Base-by-base conservation (phyloP, 2,797 vertebrate genomes). In the Scomberomorus guttatus region DNA sequence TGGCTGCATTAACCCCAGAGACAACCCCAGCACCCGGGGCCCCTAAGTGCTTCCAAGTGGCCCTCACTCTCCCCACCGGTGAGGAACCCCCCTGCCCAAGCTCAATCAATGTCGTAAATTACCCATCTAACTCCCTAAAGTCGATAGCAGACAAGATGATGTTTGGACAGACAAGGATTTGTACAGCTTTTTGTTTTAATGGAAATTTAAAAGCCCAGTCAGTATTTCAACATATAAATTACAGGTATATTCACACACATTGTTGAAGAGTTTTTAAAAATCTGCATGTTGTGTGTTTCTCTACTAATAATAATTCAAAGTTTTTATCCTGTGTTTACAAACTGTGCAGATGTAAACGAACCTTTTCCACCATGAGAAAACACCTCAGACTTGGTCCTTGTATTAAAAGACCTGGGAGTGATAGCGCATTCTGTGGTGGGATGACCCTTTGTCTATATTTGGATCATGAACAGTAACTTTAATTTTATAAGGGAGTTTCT, bases 1-100 rank as follows among this genome's bases (percentile, higher is more conserved):
- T 80, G 82, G 90, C 91, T 94, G 91, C 93, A 94, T 95, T 94
- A 95, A 94, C 93, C 94, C 91, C 86, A 87, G 86, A 93, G 94
- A 93, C 93, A 92, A 89, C 88, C 92, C 87, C 63, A 62, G 89
- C 86, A 87, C 86, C 85, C 77, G 51, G 80, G 87, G 91, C 91
- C 91, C 90, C 91, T 94, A 93, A 95, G 94, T 94, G 93, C 90
- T 94, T 93, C 89, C 89, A 88, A 94, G 92, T 90, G 87, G 93
- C 89, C 92, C 90, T 91, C 81, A 24, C 85, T 86, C 89, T 83
- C 81, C 73, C 61, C 61, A 68, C 71, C 58, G 54, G 70, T 64
- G 84, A 87, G 83, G 87, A 90, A 56, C 81, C 72, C 77, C 80
- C 71, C 79, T 77, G 77, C 62, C 74, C 68, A 29, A 70, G 77